Percentiles rank a stretch among this genome's conserved stretches.
Evolutionary conservation across 2,888 invertebrate species (phyloP).

Genomic region (Morinoia aosen): DNA sequence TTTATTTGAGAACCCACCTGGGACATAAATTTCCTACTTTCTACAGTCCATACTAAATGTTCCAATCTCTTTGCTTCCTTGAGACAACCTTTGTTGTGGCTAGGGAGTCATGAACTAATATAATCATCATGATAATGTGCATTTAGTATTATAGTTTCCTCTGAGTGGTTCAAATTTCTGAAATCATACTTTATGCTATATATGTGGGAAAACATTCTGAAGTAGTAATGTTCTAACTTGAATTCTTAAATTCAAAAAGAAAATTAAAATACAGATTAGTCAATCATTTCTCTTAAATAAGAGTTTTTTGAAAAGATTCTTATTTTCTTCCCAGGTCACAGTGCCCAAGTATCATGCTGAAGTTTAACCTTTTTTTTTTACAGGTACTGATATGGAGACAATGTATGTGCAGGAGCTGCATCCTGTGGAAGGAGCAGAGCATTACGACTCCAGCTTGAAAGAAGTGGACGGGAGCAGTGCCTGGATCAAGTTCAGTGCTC

Average conservation of each 20-base stretch:
- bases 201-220: background rate
- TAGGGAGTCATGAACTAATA: too few relatives aligned
- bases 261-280: background rate
- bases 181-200: too few relatives aligned
- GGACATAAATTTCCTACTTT: too few relatives aligned
- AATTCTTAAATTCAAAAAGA: background rate
- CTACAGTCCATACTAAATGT: background rate
- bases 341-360: background rate
- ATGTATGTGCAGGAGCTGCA: constrained; percentile 43
- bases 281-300: background rate
- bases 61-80: too few relatives aligned
- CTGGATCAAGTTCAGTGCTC: constrained; percentile 34
- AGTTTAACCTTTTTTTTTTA: background rate
- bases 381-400: background rate
- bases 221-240: background rate
- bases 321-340: background rate
- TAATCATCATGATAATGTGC: background rate
- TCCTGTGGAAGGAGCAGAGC: background rate
- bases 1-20: too few relatives aligned
- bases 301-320: background rate
- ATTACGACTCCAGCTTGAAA: background rate
- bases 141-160: background rate
- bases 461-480: background rate
- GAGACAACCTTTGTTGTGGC: too few relatives aligned
- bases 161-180: too few relatives aligned